These are phyloP conservation scores for Pterocles orientalis DNA, from an alignment of 2,113 vertebrate genomes.

Conservation along the genomic window DNA sequence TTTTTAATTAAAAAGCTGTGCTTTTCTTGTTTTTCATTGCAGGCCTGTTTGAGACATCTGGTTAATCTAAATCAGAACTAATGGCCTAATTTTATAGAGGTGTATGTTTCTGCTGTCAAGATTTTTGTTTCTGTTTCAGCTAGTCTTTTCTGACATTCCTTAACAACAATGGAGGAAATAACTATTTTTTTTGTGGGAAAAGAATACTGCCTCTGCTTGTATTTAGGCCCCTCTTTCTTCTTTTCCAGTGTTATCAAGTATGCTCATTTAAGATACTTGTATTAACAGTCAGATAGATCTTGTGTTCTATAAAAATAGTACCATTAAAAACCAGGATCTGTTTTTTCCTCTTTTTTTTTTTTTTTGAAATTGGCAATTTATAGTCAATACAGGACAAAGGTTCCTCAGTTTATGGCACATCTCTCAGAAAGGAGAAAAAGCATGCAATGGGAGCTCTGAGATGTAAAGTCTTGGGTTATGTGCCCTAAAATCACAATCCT, in stretches of 20 bases:
- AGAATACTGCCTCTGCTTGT: not conserved
- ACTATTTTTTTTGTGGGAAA: not conserved
- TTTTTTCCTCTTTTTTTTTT: not conserved
- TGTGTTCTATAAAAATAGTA: not conserved
- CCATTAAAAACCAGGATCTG: fast-evolving
- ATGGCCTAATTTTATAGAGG: not conserved
- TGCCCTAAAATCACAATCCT: not conserved
- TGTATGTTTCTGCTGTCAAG: not conserved
- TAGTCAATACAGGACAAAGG: not conserved
- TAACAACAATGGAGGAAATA: not conserved
- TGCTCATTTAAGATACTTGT: not conserved
- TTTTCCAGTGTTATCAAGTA: not conserved
- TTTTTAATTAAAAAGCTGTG: not conserved
- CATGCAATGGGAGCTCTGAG: not conserved
- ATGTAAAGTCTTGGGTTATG: not conserved
- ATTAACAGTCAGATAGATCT: not conserved
- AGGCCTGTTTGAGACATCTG: not conserved
- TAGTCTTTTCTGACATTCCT: not conserved
- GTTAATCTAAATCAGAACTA: not conserved
- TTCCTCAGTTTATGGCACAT: not conserved
- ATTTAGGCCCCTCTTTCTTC: not conserved
- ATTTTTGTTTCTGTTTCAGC: not conserved
- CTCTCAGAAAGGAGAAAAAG: not conserved
- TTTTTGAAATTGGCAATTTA: not conserved
- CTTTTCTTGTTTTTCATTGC: not conserved